Percentiles rank a stretch among this genome's conserved stretches.
Conservation (phyloP, 2,797 vertebrate genomes). For the Amphiprion clarkii region DNA sequence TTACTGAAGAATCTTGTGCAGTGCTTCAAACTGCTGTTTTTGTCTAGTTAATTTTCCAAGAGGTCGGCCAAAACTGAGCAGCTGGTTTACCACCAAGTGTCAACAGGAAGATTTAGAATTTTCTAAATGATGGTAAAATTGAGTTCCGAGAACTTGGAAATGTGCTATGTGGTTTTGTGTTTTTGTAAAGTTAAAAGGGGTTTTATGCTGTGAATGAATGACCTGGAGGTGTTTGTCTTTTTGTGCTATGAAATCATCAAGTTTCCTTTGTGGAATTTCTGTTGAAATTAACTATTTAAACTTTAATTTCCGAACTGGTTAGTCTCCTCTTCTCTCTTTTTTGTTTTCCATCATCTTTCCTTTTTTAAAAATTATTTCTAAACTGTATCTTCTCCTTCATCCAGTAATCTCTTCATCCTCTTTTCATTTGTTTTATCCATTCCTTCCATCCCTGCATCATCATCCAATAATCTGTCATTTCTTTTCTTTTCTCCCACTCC, state of each 20-base stretch:
- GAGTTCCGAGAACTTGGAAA: background rate
- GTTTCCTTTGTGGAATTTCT: too few relatives aligned
- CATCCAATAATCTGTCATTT: background rate
- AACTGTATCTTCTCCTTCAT: background rate
- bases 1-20: background rate
- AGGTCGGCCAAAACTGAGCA: background rate
- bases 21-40: background rate
- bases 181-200: too few relatives aligned
- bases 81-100: background rate
- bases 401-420: background rate
- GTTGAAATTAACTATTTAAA: background rate
- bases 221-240: background rate
- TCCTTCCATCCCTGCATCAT: background rate
- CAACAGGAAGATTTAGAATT: background rate
- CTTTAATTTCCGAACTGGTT: background rate
- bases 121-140: constrained; percentile 1
- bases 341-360: background rate
- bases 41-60: background rate
- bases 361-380: background rate
- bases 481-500: background rate
- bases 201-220: background rate
- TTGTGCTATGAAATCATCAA: background rate
- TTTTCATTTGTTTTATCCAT: background rate
- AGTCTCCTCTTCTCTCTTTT: background rate
- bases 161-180: background rate